Conservation (phyloP, 2,888 invertebrate genomes). For the Mesorhabditis spiculigera region DNA sequence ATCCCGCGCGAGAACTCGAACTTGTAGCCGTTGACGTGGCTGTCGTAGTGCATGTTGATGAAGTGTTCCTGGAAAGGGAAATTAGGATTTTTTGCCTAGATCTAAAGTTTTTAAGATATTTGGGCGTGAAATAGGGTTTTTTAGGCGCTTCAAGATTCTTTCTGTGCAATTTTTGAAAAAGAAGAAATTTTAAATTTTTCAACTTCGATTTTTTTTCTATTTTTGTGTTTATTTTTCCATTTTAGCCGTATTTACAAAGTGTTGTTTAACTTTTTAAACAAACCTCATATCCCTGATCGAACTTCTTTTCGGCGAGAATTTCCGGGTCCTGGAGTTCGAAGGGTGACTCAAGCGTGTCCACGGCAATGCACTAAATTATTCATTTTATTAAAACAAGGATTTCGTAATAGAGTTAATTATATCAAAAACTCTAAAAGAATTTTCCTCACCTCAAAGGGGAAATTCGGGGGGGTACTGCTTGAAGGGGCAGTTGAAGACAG, state of each 20-base stretch:
- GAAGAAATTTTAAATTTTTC: too few species aligned
- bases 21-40: conserved; percentile 45
- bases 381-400: conserved; percentile 15
- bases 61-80: conserved; percentile 39
- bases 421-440: too few species aligned
- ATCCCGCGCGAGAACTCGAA: conserved; percentile 45
- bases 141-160: too few species aligned
- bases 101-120: too few species aligned
- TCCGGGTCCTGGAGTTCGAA: conserved; percentile 14
- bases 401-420: too few species aligned
- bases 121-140: too few species aligned
- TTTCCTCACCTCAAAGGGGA: conserved; percentile 30
- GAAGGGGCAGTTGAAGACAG: conserved; percentile 47
- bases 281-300: conserved; percentile 8
- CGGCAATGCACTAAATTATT: conserved; percentile 3
- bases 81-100: too few species aligned
- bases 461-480: conserved; percentile 31
- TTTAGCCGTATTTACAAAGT: too few species aligned
- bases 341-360: background rate
- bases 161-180: too few species aligned
- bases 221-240: too few species aligned
- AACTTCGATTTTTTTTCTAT: too few species aligned
- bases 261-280: too few species aligned
- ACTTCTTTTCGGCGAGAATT: conserved; percentile 17
- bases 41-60: conserved; percentile 54